These are phyloP conservation scores for Catocala sponsa DNA, from an alignment of 2,888 invertebrate species.

Conservation along the genomic window DNA sequence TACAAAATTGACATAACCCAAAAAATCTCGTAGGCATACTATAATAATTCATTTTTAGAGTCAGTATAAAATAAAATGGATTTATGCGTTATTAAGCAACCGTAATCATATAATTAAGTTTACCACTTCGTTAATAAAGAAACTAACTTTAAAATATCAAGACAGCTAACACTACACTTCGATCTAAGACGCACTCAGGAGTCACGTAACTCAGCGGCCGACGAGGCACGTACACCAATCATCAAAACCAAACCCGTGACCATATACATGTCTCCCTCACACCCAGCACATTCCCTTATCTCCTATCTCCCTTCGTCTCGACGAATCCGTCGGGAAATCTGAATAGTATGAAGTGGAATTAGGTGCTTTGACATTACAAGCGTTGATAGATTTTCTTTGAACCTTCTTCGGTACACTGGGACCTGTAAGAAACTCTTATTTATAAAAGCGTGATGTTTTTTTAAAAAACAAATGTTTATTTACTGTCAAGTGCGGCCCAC, in stretches of 20 bases:
- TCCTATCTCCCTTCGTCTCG: slow-evolving; percentile 53
- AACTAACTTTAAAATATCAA: slow-evolving; percentile 65
- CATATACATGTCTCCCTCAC: slow-evolving; percentile 68
- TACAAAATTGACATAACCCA: too few species aligned
- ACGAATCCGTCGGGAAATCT: slow-evolving; percentile 84
- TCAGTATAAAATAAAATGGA: too few species aligned
- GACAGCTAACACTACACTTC: slow-evolving; percentile 52
- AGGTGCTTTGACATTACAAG: slow-evolving; percentile 85
- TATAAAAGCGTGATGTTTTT: slow-evolving; percentile 26
- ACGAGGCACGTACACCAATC: slow-evolving; percentile 85
- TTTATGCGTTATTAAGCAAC: not conserved
- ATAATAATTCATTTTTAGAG: too few species aligned
- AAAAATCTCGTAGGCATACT: too few species aligned
- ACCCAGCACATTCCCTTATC: slow-evolving; percentile 33
- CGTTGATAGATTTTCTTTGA: slow-evolving; percentile 82
- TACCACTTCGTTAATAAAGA: not conserved
- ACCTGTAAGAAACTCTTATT: slow-evolving; percentile 33
- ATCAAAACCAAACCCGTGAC: slow-evolving; percentile 83
- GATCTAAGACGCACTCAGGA: slow-evolving; percentile 64
- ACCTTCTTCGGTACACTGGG: slow-evolving; percentile 56
- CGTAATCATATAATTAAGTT: not conserved
- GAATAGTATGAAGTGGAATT: slow-evolving; percentile 79
- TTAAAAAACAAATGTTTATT: slow-evolving; percentile 17
- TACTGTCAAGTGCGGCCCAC: slow-evolving; percentile 1
- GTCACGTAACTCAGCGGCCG: slow-evolving; percentile 84